These are phyloP conservation scores for Hirtodrosophila alboralis DNA, from an alignment of 2,888 invertebrate genomes.

Conservation along the genomic window DNA sequence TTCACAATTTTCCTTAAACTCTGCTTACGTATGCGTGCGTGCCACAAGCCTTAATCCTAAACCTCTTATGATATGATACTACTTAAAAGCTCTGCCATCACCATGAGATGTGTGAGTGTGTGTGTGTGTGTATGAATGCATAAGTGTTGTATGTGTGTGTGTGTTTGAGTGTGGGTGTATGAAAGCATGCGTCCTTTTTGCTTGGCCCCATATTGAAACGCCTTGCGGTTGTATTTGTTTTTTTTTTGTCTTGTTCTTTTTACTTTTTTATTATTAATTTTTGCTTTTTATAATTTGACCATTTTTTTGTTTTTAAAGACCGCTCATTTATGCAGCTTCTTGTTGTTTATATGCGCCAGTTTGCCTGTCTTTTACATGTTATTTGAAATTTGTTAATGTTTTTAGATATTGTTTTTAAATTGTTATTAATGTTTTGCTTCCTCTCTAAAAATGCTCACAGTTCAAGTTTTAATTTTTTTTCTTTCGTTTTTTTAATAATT, in stretches of 20 bases:
- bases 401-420: slow-evolving; percentile 28
- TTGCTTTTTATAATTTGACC: slow-evolving; percentile 43
- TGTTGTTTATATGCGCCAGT: slow-evolving; percentile 9
- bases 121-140: slow-evolving; percentile 12
- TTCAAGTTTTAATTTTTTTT: slow-evolving; percentile 16
- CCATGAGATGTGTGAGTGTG: slow-evolving; percentile 43
- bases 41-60: slow-evolving; percentile 49
- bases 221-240: slow-evolving; percentile 50
- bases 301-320: slow-evolving; percentile 15
- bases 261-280: slow-evolving; percentile 33
- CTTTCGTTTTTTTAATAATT: slow-evolving; percentile 15
- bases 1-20: neutral
- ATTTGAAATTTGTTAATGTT: slow-evolving; percentile 30
- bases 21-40: slow-evolving; percentile 56
- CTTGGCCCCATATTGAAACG: slow-evolving; percentile 61
- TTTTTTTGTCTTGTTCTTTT: slow-evolving; percentile 49
- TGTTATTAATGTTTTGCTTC: slow-evolving; percentile 40
- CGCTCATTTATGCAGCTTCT: slow-evolving; percentile 7
- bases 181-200: slow-evolving; percentile 17
- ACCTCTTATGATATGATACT: slow-evolving; percentile 42
- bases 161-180: slow-evolving; percentile 1
- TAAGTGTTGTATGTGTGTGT: slow-evolving; percentile 20
- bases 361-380: slow-evolving; percentile 25
- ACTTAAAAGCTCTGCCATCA: slow-evolving; percentile 62
- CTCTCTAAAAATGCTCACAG: slow-evolving; percentile 51